These are phyloP conservation scores for Siniperca knerii DNA, from an alignment of 2,113 vertebrate genomes.

Conservation along the genomic window DNA sequence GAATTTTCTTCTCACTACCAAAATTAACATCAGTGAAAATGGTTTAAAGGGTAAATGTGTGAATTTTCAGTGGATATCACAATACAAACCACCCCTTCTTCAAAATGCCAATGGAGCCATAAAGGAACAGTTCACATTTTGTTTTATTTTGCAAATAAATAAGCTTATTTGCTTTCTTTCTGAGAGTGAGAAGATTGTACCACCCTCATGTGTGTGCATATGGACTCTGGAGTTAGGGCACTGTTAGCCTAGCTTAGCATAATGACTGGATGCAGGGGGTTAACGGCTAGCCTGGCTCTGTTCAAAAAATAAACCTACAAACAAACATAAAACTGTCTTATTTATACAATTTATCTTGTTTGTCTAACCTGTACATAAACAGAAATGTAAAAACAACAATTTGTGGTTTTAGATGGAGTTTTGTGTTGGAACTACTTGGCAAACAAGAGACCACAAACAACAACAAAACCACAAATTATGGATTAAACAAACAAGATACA, in stretches of 20 bases:
- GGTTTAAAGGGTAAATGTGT: neutral
- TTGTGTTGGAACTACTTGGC: neutral
- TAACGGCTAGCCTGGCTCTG: neutral
- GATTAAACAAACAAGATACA: too few species aligned
- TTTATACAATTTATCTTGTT: neutral
- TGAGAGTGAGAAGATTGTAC: too few species aligned
- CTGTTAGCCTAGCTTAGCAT: neutral
- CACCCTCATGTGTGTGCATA: neutral
- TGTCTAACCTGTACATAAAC: neutral
- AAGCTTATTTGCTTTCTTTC: neutral
- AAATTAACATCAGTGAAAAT: neutral
- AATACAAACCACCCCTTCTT: neutral
- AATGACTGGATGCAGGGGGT: neutral
- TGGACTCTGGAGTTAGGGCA: neutral
- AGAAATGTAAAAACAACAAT: neutral
- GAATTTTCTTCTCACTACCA: too few species aligned
- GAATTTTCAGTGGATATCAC: neutral
- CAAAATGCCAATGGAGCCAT: neutral
- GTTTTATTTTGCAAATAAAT: neutral
- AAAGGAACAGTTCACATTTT: neutral
- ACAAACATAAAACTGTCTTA: neutral
- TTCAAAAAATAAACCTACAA: neutral
- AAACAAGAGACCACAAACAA: neutral
- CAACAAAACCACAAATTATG: neutral
- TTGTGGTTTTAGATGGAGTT: neutral